Percentiles rank a stretch among this genome's conserved stretches.
Conservation (phyloP, 2,888 invertebrate species). For the Lithosia quadra region DNA sequence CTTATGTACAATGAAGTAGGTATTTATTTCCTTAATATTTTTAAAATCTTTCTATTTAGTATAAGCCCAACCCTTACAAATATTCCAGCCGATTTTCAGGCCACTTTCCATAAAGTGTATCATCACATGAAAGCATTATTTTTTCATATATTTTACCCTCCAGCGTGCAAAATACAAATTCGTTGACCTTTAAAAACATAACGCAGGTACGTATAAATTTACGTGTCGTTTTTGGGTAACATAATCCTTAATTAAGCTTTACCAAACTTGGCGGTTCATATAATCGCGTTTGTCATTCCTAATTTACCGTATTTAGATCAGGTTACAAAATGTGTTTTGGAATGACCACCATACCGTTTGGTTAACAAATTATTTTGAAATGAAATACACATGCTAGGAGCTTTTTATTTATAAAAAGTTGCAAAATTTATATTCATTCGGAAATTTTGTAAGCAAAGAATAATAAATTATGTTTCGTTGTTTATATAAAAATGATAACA, state of each 20-base stretch:
- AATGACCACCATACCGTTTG: slow-evolving; percentile 36
- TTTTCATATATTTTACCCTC: slow-evolving; percentile 12
- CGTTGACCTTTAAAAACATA: slow-evolving; percentile 45
- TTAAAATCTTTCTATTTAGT: background rate
- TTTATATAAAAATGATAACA: background rate
- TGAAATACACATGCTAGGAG: slow-evolving; percentile 22
- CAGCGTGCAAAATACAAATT: slow-evolving; percentile 19
- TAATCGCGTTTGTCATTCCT: slow-evolving; percentile 63
- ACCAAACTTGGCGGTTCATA: slow-evolving; percentile 55
- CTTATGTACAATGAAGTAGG: too few relatives aligned
- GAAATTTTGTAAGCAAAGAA: background rate
- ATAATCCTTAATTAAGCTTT: slow-evolving; percentile 65
- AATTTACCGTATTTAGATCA: slow-evolving; percentile 60
- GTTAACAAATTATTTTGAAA: slow-evolving; percentile 43
- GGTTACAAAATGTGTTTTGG: slow-evolving; percentile 55
- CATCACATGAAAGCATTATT: slow-evolving; percentile 13
- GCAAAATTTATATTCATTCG: background rate
- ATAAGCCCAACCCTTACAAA: background rate
- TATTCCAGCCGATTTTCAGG: background rate
- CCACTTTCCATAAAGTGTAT: background rate
- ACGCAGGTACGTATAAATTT: slow-evolving; percentile 46
- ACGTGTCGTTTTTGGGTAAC: slow-evolving; percentile 56
- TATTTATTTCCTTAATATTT: too few relatives aligned
- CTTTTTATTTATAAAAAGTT: slow-evolving; percentile 27
- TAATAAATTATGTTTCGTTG: background rate